phyloP scores from a whole-genome alignment of 2,113 vertebrate species.

The Heterochromis multidens region DNA sequence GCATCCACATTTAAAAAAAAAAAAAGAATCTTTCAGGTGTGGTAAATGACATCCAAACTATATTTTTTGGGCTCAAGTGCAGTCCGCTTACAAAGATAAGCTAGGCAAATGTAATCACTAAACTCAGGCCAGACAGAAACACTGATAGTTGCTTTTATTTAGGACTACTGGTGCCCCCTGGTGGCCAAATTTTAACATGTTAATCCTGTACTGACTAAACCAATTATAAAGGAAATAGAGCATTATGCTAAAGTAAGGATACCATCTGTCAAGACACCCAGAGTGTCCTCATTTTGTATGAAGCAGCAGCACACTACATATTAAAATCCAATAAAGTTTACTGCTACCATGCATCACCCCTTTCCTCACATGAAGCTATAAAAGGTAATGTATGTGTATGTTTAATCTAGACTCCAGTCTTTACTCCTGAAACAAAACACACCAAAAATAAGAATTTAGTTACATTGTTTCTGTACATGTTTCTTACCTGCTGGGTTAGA shows the following conservation, averaged over 20 bases:
- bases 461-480: accelerated
- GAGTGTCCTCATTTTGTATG: neutral
- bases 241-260: neutral
- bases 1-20: too few relatives aligned
- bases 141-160: neutral
- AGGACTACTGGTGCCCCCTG: neutral
- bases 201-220: constrained; percentile 18
- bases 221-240: constrained; percentile 7
- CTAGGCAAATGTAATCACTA: neutral
- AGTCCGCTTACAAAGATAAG: too few relatives aligned
- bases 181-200: neutral
- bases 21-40: too few relatives aligned
- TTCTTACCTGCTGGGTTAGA: constrained; percentile 87
- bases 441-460: neutral
- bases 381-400: neutral
- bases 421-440: neutral
- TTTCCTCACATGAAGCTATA: neutral
- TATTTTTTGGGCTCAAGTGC: too few relatives aligned
- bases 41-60: too few relatives aligned
- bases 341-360: neutral
- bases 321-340: neutral
- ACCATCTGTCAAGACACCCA: neutral
- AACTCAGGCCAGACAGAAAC: accelerated
- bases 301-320: neutral
- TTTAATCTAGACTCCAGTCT: neutral